Base-by-base conservation (phyloP, 2,797 vertebrate genomes). In the Anableps anableps region DNA sequence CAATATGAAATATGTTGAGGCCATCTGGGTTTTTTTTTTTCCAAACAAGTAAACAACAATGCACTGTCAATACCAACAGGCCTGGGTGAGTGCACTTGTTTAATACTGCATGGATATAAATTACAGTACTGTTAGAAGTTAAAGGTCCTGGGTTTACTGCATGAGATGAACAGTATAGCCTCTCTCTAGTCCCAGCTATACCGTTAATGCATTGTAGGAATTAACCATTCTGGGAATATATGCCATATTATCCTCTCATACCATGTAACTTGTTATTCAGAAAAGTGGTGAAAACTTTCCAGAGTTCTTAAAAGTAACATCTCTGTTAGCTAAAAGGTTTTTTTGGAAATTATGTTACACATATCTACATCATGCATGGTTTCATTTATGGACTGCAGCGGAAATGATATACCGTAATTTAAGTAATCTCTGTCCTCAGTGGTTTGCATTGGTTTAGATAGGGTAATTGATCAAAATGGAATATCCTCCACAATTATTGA, bases 1-100 rank as follows among this genome's bases (percentile, higher is more conserved):
- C 86, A 83, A 88, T 90, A 91, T 94, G 92, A 93, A 93, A 92
- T 93, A 93, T 94, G 93, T 91, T 92, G 85, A 85, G 91, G 91
- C 94, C 94, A 95, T 95, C 94, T 95, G 94, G 43, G 88, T 89
- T 92, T 82, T 91, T 93, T 92, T 89, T 91, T 90, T 90, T 3
- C 87, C 78, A 89, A 84, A 92, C 85, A 85, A 91, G 93, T 91
- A 93, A 94, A 95, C 93, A 95, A 93, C 91, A 88, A 92, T 89
- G 89, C 81, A 68, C 91, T 92, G 92, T 93, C 92, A 92, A 92
- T 93, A 91, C 78, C 83, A 91, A 90, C 87, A 88, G 82, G 80
- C 53, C 79, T 31, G 80, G 81, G 55, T 66, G 80, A 87, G 86
- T 79, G 77, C 85, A 82, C 87, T 89, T 83, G 88, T 89, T 89